Base-by-base conservation (phyloP, 2,113 vertebrate species). In the Cynoglossus semilaevis region DNA sequence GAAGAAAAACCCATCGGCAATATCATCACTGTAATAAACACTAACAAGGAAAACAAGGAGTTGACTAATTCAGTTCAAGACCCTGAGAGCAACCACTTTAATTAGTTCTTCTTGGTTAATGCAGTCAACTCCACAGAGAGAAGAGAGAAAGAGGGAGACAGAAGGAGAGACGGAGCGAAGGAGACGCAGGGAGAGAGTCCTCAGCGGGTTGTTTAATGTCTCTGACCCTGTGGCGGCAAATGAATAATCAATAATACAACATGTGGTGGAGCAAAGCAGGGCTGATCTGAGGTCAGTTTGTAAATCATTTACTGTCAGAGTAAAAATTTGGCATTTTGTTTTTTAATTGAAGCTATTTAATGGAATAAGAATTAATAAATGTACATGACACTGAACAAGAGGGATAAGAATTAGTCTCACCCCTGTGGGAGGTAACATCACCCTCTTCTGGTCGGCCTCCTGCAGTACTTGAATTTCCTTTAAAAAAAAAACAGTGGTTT, bases 381-480 rank as follows among this genome's bases (percentile, higher is more conserved):
- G n/a, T n/a, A n/a, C n/a, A n/a, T n/a, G n/a, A n/a, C n/a, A n/a
- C n/a, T 41, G 14, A 12, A 37, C 0, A 9, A 68, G 18, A 52
- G 6, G 36, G 18, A 48, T 12, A 51, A 10, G 29, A 22, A 4
- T 11, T 10, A 13, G 51, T 59, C 82, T 85, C 53, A 92, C 91
- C 89, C 67, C 85, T 85, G 58, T 77, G 78, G 45, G 84, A 38
- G 49, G 77, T 59, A 1, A 53, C 60, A 0, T 90, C 88, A 0
- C 72, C 64, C 8, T 90, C 88, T 55, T 91, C 86, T 37, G 71
- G 77, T 1, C 84, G 84, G 11, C 76, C 80, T 60, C 83, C 88
- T 4, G 84, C 71, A 0, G 81, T 65, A 51, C 88, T 91, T 0
- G 83, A 82, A 76, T 87, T 85, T 66, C 88, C 91, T 92, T 70